phyloP scores from a whole-genome alignment of 2,113 vertebrate genomes.

The Chelonoidis abingdonii region DNA sequence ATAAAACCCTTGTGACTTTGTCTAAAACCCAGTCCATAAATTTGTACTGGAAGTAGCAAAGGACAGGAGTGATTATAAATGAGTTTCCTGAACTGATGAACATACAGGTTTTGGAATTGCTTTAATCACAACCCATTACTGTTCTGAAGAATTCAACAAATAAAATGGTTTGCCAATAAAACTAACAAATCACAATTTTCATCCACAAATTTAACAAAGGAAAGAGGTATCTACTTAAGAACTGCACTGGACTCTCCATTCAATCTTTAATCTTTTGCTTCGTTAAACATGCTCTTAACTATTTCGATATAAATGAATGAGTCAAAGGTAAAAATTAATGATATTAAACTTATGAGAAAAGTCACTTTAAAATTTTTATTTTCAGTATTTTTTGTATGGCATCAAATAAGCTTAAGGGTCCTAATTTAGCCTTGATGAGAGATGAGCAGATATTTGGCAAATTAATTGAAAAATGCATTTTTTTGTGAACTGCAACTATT shows the following conservation, averaged over 20 bases:
- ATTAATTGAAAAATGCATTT: neutral
- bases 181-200: neutral
- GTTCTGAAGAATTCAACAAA: neutral
- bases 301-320: neutral
- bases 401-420: neutral
- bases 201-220: neutral
- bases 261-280: neutral
- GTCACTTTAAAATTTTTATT: neutral
- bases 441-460: neutral
- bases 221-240: neutral
- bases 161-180: neutral
- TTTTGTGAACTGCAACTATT: neutral
- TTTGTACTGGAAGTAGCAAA: neutral
- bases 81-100: neutral
- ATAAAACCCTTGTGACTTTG: neutral
- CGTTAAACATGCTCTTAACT: neutral
- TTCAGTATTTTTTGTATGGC: neutral
- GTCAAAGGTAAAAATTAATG: neutral
- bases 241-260: neutral
- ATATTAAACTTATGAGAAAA: neutral
- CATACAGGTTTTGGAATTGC: neutral
- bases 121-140: neutral
- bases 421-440: neutral
- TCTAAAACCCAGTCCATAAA: neutral
- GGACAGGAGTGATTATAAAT: neutral